Percentiles rank a stretch among this genome's conserved stretches.
These are phyloP conservation scores for Nephrotoma appendiculata DNA, from an alignment of 2,888 invertebrate genomes.

Conservation along the genomic window DNA sequence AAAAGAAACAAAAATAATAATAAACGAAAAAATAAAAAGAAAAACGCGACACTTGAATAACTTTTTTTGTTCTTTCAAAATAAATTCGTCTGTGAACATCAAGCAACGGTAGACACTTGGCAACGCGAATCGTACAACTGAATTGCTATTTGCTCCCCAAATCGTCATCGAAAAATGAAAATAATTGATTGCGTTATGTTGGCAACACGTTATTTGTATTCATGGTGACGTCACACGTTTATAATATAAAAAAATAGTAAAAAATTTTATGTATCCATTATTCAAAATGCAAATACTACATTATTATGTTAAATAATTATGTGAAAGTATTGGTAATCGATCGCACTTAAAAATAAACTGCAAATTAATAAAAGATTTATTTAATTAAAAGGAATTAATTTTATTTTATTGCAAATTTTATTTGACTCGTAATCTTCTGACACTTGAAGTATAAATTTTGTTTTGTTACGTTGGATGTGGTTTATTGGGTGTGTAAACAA, in stretches of 20 bases:
- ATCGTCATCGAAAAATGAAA: too few species aligned
- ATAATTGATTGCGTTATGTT: not conserved
- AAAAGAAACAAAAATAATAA: not conserved
- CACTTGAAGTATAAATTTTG: not conserved
- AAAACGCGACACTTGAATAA: constrained; percentile 2
- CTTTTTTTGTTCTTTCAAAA: not conserved
- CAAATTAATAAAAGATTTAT: not conserved
- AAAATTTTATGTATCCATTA: not conserved
- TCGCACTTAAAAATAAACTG: not conserved
- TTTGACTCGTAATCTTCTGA: not conserved
- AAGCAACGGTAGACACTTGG: constrained; percentile 2
- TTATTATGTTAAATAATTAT: not conserved
- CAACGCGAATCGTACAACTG: constrained; percentile 7
- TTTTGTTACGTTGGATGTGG: not conserved
- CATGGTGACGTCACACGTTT: not conserved
- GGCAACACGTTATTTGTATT: not conserved
- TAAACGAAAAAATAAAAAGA: not conserved
- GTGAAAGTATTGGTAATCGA: not conserved
- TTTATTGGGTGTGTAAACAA: not conserved
- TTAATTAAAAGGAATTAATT: not conserved
- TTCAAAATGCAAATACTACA: not conserved
- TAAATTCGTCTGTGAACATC: not conserved
- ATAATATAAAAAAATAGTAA: not conserved
- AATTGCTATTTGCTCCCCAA: not conserved
- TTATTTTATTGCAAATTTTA: not conserved